These are phyloP conservation scores for Drosophila azteca DNA, from an alignment of 1,140 invertebrate genomes.

Conservation along the genomic window DNA sequence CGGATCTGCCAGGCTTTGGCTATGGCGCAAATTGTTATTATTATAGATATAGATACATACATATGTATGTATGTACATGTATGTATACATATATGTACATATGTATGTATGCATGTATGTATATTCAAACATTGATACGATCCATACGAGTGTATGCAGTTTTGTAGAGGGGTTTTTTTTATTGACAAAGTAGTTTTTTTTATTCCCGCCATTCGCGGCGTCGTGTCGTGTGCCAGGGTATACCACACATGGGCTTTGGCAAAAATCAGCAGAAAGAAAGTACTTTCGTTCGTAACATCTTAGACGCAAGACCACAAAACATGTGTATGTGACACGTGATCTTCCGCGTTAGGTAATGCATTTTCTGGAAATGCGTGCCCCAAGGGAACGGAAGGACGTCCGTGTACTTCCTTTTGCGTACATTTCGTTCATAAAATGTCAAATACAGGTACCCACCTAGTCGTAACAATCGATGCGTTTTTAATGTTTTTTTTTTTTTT, in stretches of 20 bases:
- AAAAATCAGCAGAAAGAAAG: too few relatives aligned
- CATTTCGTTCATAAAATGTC: neutral
- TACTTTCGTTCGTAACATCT: too few relatives aligned
- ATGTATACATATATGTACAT: neutral
- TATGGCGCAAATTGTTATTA: slow-evolving; percentile 16
- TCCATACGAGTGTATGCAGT: neutral
- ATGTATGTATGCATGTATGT: slow-evolving; percentile 4
- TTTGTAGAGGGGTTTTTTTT: slow-evolving; percentile 33
- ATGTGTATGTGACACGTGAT: too few relatives aligned
- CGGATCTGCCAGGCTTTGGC: neutral
- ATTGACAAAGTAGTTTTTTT: slow-evolving; percentile 58
- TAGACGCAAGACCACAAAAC: too few relatives aligned
- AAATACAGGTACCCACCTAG: slow-evolving; percentile 23
- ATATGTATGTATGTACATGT: slow-evolving; percentile 9
- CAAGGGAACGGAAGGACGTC: too few relatives aligned
- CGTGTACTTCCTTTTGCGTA: too few relatives aligned
- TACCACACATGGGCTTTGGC: too few relatives aligned
- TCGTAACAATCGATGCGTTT: slow-evolving; percentile 8
- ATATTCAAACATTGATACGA: slow-evolving; percentile 4
- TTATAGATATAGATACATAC: slow-evolving; percentile 17
- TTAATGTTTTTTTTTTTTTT: slow-evolving; percentile 26
- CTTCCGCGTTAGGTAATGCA: too few relatives aligned
- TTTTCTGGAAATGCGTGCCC: too few relatives aligned
- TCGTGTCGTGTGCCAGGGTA: too few relatives aligned
- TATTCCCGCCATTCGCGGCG: slow-evolving; percentile 5